These are phyloP conservation scores for Parotocinclus haroldoi DNA, from an alignment of 2,797 vertebrate genomes.

Conservation along the genomic window DNA sequence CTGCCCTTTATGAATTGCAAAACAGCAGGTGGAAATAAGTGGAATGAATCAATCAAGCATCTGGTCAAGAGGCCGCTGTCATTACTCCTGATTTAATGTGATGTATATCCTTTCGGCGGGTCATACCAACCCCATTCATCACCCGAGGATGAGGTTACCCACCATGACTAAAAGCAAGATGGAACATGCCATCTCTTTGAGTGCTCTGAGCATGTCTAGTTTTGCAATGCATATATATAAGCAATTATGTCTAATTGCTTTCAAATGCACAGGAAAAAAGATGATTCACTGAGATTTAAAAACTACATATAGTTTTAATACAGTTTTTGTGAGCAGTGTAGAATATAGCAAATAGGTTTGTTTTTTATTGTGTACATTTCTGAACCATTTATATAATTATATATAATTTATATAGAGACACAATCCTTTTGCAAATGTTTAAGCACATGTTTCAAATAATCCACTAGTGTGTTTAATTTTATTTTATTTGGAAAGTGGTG, in stretches of 20 bases:
- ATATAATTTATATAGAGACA: too few relatives aligned
- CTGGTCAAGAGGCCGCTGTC: conserved; percentile 65
- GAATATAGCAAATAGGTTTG: too few relatives aligned
- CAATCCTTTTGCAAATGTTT: too few relatives aligned
- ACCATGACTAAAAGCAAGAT: conserved; percentile 64
- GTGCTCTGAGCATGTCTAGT: background rate
- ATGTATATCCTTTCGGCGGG: conserved; percentile 77
- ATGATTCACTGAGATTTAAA: too few relatives aligned
- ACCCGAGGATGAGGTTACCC: conserved; percentile 64
- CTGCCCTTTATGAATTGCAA: conserved; percentile 32
- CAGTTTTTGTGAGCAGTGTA: too few relatives aligned
- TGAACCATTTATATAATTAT: too few relatives aligned
- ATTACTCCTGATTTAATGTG: conserved; percentile 77
- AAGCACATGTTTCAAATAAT: too few relatives aligned
- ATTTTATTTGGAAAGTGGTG: too few relatives aligned
- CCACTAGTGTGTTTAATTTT: too few relatives aligned
- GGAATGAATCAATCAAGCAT: conserved; percentile 69
- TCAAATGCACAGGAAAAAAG: too few relatives aligned
- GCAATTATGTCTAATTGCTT: conserved; percentile 21
- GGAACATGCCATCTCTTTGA: conserved; percentile 45
- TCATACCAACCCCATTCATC: conserved; percentile 70
- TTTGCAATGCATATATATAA: background rate
- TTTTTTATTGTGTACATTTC: too few relatives aligned
- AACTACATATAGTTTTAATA: too few relatives aligned
- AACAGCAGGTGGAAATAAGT: conserved; percentile 50